Conservation (phyloP, 2,113 vertebrate species). For the Kryptolebias marmoratus region DNA sequence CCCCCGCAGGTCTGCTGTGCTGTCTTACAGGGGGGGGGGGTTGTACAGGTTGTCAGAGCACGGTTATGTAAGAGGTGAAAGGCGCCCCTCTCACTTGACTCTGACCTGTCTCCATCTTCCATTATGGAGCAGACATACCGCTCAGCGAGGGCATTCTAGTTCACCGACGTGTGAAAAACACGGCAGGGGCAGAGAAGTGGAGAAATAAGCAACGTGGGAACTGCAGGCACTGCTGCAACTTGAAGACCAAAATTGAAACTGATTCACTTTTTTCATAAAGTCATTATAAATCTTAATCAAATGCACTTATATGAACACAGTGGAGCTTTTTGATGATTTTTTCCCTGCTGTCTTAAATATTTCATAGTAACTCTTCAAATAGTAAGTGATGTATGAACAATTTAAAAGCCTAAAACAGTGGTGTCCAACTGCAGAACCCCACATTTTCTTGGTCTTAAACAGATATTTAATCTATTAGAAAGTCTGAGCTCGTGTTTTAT, state of each 20-base stretch:
- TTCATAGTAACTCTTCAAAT: not conserved
- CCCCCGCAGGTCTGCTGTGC: constrained; percentile 50
- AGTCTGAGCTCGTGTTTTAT: no score
- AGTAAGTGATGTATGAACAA: not conserved
- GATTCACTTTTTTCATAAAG: not conserved
- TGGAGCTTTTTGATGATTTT: no score
- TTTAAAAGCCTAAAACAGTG: not conserved
- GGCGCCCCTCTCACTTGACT: constrained; percentile 32
- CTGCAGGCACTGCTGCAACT: not conserved
- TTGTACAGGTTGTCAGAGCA: constrained; percentile 28
- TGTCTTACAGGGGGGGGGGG: constrained; percentile 31
- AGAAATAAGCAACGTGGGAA: not conserved
- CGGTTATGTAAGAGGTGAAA: constrained; percentile 61
- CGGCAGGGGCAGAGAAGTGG: not conserved
- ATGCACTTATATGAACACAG: not conserved
- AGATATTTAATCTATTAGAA: no score
- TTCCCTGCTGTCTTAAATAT: no score
- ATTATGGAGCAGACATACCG: constrained; percentile 16
- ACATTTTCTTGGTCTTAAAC: no score
- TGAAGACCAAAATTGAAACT: not conserved
- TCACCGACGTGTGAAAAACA: not conserved
- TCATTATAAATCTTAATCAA: not conserved
- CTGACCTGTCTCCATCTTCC: constrained; percentile 37
- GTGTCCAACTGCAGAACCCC: no score
- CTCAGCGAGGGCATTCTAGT: not conserved